Evolutionary conservation across 2,888 invertebrate genomes (phyloP).

Genomic region (Cephus sareptanus): DNA sequence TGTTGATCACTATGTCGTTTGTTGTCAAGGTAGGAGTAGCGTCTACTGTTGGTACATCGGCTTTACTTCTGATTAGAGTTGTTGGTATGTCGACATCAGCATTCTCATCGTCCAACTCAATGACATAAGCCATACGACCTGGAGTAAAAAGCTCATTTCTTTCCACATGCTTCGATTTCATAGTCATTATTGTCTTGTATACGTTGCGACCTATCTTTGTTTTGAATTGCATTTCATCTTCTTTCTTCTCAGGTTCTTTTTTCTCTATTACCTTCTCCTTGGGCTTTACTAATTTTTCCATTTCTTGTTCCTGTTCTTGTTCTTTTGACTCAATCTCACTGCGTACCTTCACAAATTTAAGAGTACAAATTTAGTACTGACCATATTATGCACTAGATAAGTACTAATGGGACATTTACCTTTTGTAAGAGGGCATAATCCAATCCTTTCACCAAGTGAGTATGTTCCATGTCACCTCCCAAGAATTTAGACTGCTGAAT

Average conservation of each 20-base stretch:
- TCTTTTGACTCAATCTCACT: conserved; percentile 88
- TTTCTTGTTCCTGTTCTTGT: conserved; percentile 83
- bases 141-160: conserved; percentile 94
- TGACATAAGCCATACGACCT: conserved; percentile 98
- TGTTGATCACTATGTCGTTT: conserved; percentile 93
- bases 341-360: conserved; percentile 68
- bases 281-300: conserved; percentile 78
- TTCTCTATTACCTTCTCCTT: conserved; percentile 67
- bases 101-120: conserved; percentile 90
- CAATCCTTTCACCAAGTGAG: conserved; percentile 98
- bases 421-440: conserved; percentile 94
- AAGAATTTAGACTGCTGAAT: conserved; percentile 99
- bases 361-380: neutral
- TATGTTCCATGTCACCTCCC: conserved; percentile 99
- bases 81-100: conserved; percentile 94
- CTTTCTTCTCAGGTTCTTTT: conserved; percentile 69
- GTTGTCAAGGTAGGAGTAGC: conserved; percentile 77
- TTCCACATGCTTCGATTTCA: conserved; percentile 79
- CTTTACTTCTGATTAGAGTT: conserved; percentile 91
- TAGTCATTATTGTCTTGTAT: conserved; percentile 74
- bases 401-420: conserved; percentile 66
- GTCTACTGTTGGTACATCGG: conserved; percentile 85
- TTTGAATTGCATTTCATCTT: conserved; percentile 85
- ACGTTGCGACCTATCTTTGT: conserved; percentile 85
- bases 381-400: neutral